Evolutionary conservation across 2,888 invertebrate genomes (phyloP).

Genomic region (Helleia helle): DNA sequence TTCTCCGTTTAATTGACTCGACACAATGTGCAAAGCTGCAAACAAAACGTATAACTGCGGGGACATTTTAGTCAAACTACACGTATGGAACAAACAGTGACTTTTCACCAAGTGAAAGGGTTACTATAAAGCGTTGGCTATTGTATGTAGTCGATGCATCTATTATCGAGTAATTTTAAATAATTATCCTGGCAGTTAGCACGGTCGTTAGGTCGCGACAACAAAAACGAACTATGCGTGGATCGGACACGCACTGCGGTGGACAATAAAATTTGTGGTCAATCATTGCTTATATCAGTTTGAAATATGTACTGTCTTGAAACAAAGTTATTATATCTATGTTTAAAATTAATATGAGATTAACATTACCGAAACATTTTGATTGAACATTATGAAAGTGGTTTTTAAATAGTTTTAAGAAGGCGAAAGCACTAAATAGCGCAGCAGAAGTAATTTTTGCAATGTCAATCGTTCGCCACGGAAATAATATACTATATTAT

Average conservation of each 20-base stretch:
- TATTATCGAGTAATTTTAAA: conserved; percentile 41
- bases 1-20: conserved; percentile 48
- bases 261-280: conserved; percentile 31
- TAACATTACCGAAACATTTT: too few species aligned
- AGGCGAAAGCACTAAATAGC: too few species aligned
- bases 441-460: too few species aligned
- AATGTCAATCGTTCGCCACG: too few species aligned
- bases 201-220: conserved; percentile 41
- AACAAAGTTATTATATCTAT: conserved; percentile 7
- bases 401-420: too few species aligned
- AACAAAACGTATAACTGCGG: conserved; percentile 27
- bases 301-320: conserved; percentile 15
- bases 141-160: conserved; percentile 38
- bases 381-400: too few species aligned
- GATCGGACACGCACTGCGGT: conserved; percentile 32
- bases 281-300: conserved; percentile 25
- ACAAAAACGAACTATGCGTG: conserved; percentile 33
- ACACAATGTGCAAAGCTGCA: conserved; percentile 28
- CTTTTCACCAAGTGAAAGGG: conserved; percentile 22
- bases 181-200: conserved; percentile 31
- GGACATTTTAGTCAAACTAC: conserved; percentile 32
- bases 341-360: too few species aligned
- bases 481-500: too few species aligned
- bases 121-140: conserved; percentile 45
- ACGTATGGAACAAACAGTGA: conserved; percentile 25